A percentile compares a stretch with the other conserved stretches of the same genome.
Evolutionary conservation across 2,888 invertebrate species (phyloP).

Genomic region (Brenthis ino): DNA sequence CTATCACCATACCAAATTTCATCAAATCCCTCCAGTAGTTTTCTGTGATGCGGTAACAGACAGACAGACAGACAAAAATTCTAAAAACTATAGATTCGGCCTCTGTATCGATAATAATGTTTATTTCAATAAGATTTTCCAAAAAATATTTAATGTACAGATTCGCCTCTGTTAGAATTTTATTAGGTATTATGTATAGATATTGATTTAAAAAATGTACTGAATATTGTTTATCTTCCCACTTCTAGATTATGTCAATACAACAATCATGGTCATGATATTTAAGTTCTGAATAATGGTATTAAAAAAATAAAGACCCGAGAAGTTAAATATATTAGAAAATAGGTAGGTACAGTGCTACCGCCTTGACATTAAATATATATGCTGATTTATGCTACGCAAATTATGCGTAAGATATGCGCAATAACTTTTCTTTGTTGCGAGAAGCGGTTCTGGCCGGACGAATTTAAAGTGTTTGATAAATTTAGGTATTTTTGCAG

Average conservation of each 20-base stretch:
- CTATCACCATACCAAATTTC: no score
- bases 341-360: not conserved
- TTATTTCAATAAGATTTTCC: no score
- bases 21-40: no score
- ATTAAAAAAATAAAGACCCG: not conserved
- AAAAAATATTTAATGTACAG: no score
- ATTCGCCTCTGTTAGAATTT: no score
- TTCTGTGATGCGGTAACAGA: no score
- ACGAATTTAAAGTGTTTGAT: conserved; percentile 32
- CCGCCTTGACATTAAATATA: not conserved
- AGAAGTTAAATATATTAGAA: not conserved
- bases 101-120: no score
- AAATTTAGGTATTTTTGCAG: conserved; percentile 40
- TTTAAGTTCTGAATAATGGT: not conserved
- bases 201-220: not conserved
- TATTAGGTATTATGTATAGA: not conserved
- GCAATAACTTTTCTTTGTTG: conserved; percentile 44
- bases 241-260: not conserved
- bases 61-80: no score
- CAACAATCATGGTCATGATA: not conserved
- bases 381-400: conserved; percentile 3
- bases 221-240: not conserved
- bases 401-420: conserved; percentile 1
- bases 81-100: no score
- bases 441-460: conserved; percentile 36